phyloP scores from a whole-genome alignment of 2,797 vertebrate species.

The Falco concolor region DNA sequence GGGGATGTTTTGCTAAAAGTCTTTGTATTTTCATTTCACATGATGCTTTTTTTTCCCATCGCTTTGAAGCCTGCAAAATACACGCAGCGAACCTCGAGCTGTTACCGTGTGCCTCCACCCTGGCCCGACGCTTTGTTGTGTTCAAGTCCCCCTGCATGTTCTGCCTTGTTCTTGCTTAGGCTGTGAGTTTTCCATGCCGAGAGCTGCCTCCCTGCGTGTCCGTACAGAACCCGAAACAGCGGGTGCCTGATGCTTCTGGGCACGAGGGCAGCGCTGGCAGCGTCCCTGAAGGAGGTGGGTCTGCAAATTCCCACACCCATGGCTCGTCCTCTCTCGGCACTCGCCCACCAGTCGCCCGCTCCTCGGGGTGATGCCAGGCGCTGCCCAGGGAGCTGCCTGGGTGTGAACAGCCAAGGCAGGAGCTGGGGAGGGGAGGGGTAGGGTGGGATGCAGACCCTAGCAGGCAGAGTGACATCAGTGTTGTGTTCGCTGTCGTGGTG shows the following conservation, averaged over 20 bases:
- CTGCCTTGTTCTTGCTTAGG: background rate
- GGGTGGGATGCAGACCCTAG: background rate
- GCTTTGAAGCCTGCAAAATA: background rate
- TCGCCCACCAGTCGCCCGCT: background rate
- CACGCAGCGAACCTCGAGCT: background rate
- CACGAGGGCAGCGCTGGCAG: background rate
- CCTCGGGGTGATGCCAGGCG: background rate
- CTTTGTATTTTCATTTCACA: background rate
- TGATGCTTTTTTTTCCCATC: background rate
- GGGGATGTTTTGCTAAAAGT: background rate
- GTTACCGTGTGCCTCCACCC: background rate
- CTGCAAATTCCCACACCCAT: rapidly evolving
- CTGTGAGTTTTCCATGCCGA: background rate
- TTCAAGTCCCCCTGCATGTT: background rate
- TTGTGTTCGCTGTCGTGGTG: background rate
- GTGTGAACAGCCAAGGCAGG: background rate
- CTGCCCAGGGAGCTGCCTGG: background rate
- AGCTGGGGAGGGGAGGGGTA: background rate
- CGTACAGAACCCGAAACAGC: background rate
- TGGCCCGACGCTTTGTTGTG: background rate
- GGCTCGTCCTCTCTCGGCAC: rapidly evolving
- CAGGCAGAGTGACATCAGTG: rapidly evolving
- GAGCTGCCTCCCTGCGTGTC: background rate
- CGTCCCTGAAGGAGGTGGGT: background rate
- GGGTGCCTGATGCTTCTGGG: background rate